Conservation (phyloP, 2,797 vertebrate species). For the Alca torda region DNA sequence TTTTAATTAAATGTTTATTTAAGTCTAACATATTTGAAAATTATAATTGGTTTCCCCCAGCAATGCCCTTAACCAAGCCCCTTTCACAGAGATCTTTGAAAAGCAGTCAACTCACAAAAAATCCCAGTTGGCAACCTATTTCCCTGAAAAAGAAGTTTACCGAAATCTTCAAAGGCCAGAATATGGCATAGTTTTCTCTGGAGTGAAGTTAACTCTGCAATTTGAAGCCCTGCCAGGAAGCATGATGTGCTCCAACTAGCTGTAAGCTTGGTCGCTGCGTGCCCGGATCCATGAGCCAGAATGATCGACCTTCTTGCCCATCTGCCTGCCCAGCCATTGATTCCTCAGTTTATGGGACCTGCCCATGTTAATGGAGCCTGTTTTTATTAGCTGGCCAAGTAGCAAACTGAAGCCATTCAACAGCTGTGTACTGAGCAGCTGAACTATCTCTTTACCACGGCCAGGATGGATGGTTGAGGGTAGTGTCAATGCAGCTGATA, state of each 20-base stretch:
- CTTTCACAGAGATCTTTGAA: slow-evolving; percentile 54
- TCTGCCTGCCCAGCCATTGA: accelerated
- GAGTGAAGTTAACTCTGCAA: slow-evolving; percentile 7
- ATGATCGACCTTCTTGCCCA: not conserved
- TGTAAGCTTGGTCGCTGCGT: accelerated
- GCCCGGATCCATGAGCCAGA: not conserved
- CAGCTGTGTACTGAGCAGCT: not conserved
- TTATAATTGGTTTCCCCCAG: slow-evolving; percentile 64
- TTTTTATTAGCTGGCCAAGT: accelerated
- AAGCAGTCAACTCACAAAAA: slow-evolving; percentile 22
- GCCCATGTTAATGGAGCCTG: accelerated
- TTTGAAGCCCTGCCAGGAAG: not conserved
- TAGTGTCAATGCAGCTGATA: not conserved
- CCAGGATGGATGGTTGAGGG: not conserved
- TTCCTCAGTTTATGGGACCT: accelerated
- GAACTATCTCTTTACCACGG: not conserved
- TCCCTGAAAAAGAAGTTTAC: slow-evolving; percentile 45
- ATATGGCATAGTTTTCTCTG: slow-evolving; percentile 10
- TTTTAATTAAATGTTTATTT: slow-evolving; percentile 70
- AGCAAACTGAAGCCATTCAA: not conserved
- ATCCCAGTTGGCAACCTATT: slow-evolving; percentile 52
- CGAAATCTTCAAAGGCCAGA: slow-evolving; percentile 55
- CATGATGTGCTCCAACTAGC: accelerated
- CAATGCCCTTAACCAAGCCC: slow-evolving; percentile 58
- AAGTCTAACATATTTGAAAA: slow-evolving; percentile 61